These are phyloP conservation scores for Lacerta bilineata DNA, from an alignment of 2,797 vertebrate genomes.

Conservation along the genomic window DNA sequence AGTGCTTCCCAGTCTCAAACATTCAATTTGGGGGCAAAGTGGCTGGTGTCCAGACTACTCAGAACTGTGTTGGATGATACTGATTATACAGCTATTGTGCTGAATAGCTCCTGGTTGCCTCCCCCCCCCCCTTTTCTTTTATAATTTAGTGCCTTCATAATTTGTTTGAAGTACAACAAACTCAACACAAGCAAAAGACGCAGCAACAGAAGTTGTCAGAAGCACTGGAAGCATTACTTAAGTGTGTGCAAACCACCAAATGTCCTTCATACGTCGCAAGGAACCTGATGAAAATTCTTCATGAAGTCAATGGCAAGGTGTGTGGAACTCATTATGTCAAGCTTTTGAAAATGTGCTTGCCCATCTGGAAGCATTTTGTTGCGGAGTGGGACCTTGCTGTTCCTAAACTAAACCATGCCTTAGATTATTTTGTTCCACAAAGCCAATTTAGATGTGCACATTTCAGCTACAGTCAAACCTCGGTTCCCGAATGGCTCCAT, in stretches of 20 bases:
- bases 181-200: conserved; percentile 72
- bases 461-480: neutral
- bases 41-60: too few relatives aligned
- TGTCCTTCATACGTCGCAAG: conserved; percentile 88
- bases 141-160: conserved; percentile 82
- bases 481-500: too few relatives aligned
- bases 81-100: neutral
- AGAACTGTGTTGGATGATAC: too few relatives aligned
- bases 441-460: neutral
- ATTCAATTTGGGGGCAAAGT: too few relatives aligned
- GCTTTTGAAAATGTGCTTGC: neutral
- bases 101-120: neutral
- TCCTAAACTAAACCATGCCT: neutral
- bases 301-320: conserved; percentile 86
- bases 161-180: conserved; percentile 80
- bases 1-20: too few relatives aligned
- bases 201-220: conserved; percentile 76
- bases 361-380: neutral
- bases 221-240: conserved; percentile 84
- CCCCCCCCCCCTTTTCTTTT: conserved; percentile 5
- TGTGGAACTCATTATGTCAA: conserved; percentile 35
- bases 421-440: neutral
- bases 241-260: conserved; percentile 72
- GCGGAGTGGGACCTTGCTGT: neutral
- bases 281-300: conserved; percentile 83